Percentiles rank a stretch among this genome's conserved stretches.
Evolutionary conservation across 64 coral and sea anemone species (phyloP).

Genomic region (Pachyseris speciosa): DNA sequence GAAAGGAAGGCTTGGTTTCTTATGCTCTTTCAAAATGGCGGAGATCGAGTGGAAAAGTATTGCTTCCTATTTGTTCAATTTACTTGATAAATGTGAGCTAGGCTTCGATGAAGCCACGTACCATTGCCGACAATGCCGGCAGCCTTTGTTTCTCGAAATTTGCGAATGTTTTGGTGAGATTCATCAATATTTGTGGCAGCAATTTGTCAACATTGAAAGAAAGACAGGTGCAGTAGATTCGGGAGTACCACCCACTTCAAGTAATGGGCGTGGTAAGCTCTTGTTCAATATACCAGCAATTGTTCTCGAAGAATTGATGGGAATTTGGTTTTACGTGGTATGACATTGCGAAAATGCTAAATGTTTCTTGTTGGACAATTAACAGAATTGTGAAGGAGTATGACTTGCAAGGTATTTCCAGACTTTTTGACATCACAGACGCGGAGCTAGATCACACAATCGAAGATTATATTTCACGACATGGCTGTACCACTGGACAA

Average conservation of each 20-base stretch:
- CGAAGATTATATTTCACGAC: constrained; percentile 34
- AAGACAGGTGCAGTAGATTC: background rate
- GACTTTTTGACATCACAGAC: constrained; percentile 36
- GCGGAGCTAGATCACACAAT: background rate
- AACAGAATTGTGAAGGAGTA: constrained; percentile 34
- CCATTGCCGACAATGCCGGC: background rate
- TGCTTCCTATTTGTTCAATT: background rate
- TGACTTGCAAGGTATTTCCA: background rate
- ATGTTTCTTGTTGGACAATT: constrained; percentile 5
- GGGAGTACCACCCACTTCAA: background rate
- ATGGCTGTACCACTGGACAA: constrained; percentile 44
- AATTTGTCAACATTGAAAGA: background rate
- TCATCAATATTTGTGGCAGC: background rate
- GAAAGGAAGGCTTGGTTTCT: background rate
- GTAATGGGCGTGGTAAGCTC: no score
- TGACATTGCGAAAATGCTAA: constrained; percentile 24
- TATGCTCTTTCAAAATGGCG: background rate
- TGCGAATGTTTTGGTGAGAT: background rate
- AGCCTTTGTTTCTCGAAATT: background rate
- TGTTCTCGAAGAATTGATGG: no score
- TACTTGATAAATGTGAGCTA: background rate
- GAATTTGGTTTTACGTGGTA: no score
- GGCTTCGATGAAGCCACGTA: background rate
- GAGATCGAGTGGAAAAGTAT: background rate
- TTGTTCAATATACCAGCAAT: no score